Conservation (phyloP, 1,140 invertebrate genomes). For the Drosophila athabasca region DNA sequence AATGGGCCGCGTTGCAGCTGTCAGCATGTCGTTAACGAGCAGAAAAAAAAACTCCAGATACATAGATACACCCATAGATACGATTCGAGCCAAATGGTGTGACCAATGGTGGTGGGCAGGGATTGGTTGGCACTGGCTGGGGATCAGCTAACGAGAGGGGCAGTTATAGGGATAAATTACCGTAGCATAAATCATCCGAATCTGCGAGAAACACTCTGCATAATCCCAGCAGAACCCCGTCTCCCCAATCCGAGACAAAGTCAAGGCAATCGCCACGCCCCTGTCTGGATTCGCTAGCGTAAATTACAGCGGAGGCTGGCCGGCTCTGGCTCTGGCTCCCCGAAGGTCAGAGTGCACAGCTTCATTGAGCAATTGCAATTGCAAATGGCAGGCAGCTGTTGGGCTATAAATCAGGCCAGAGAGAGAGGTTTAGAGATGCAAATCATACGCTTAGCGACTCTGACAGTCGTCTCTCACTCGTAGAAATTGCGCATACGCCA, state of each 20-base stretch:
- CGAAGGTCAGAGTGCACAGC: conserved; percentile 38
- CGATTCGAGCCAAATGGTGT: too few relatives aligned
- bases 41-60: conserved; percentile 37
- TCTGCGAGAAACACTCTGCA: conserved; percentile 19
- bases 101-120: conserved; percentile 23
- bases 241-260: conserved; percentile 18
- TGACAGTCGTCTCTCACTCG: conserved; percentile 61
- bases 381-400: conserved; percentile 40
- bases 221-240: conserved; percentile 18
- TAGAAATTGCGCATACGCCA: conserved; percentile 60
- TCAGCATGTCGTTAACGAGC: conserved; percentile 79
- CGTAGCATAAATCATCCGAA: conserved; percentile 36
- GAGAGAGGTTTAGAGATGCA: not conserved
- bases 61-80: conserved; percentile 31
- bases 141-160: conserved; percentile 46
- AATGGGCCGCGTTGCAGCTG: conserved; percentile 75
- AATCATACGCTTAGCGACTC: conserved; percentile 45
- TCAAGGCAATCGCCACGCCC: conserved; percentile 27
- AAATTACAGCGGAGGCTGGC: conserved; percentile 8
- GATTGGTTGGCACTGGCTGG: conserved; percentile 24
- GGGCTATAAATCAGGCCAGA: conserved; percentile 25
- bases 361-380: conserved; percentile 34
- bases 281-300: conserved; percentile 1
- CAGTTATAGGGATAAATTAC: conserved; percentile 44
- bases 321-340: too few relatives aligned